phyloP scores from a whole-genome alignment of 2,797 vertebrate species.

The Phataginus tetradactyla region DNA sequence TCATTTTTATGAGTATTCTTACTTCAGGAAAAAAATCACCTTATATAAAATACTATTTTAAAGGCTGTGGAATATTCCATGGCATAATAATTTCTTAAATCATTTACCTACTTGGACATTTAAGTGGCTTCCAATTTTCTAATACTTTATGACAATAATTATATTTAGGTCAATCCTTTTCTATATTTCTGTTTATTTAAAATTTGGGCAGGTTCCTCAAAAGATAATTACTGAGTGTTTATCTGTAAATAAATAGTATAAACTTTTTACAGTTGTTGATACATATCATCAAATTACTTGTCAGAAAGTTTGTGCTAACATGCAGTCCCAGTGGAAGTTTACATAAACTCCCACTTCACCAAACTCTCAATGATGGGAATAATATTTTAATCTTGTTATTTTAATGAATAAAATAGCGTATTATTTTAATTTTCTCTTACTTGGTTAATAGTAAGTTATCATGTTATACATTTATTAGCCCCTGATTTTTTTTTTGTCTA shows the following conservation, averaged over 20 bases:
- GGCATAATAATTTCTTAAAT: neutral
- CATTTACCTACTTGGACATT: neutral
- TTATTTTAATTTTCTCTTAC: neutral
- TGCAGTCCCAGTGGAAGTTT: neutral
- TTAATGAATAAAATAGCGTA: neutral
- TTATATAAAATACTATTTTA: neutral
- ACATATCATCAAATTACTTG: neutral
- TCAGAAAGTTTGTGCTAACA: neutral
- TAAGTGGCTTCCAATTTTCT: neutral
- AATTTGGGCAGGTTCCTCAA: neutral
- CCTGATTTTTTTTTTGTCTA: neutral
- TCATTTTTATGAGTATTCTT: neutral
- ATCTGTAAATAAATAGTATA: neutral
- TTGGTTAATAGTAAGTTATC: neutral
- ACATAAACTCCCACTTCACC: neutral
- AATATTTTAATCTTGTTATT: neutral
- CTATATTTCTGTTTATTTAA: constrained; percentile 25
- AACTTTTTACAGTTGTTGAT: neutral
- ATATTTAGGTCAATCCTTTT: neutral
- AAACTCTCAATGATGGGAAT: neutral
- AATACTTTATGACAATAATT: neutral
- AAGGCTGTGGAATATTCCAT: neutral
- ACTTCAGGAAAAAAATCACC: neutral
- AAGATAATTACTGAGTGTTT: neutral
- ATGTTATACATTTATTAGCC: neutral